phyloP scores from a whole-genome alignment of 2,113 vertebrate genomes.

The Toxotes chatareus region DNA sequence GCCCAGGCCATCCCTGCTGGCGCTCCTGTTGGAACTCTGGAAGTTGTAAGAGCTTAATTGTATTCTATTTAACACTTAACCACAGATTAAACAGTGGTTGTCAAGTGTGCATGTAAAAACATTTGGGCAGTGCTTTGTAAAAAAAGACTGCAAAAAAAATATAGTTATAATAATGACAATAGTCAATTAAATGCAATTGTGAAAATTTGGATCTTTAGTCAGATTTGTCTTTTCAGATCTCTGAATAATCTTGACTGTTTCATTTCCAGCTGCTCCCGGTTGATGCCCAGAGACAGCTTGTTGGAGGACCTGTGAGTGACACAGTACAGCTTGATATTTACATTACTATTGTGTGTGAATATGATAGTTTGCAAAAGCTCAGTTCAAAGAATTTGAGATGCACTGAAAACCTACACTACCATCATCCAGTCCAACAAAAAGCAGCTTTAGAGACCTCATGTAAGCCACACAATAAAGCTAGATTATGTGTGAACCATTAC shows the following conservation, averaged over 20 bases:
- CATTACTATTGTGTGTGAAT: neutral
- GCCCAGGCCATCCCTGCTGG: constrained; percentile 55
- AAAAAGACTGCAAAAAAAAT: neutral
- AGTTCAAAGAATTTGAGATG: neutral
- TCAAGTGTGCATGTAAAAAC: neutral
- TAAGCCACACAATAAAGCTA: neutral
- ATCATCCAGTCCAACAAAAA: neutral
- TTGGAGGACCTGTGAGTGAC: constrained; percentile 66
- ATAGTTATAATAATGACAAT: neutral
- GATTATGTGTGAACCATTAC: neutral
- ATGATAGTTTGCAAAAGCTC: neutral
- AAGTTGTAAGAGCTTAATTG: constrained; percentile 56
- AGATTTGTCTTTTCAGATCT: neutral
- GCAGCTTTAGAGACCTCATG: neutral
- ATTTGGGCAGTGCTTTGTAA: neutral
- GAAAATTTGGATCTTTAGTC: neutral
- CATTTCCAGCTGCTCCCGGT: constrained; percentile 66
- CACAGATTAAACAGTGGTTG: too few species aligned
- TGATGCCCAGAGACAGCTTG: constrained; percentile 14
- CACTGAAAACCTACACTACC: neutral
- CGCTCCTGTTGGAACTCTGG: constrained; percentile 39
- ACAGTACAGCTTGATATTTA: neutral
- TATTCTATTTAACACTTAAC: neutral
- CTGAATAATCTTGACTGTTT: constrained; percentile 7
- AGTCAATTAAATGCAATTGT: neutral